A percentile compares a stretch with the other conserved stretches of the same genome.
Evolutionary conservation across 1,140 invertebrate species (phyloP).

Genomic region (Brachionus manjavacas): DNA sequence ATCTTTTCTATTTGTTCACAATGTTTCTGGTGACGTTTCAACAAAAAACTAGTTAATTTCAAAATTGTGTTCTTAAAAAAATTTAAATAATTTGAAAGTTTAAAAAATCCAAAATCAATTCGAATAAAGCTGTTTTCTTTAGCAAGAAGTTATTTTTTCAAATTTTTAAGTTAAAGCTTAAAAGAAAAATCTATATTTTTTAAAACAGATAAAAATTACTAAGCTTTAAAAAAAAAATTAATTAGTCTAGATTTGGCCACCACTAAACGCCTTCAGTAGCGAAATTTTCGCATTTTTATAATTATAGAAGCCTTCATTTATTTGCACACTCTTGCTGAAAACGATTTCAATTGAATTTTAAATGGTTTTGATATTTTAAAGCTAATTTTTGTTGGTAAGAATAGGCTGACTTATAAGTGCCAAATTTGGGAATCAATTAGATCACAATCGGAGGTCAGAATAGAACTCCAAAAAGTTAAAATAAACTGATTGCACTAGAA

Average conservation of each 20-base stretch:
- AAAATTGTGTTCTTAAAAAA: not conserved
- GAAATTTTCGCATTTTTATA: not conserved
- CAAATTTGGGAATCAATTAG: not conserved
- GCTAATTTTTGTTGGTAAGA: not conserved
- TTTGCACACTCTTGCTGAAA: not conserved
- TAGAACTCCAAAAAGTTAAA: not conserved
- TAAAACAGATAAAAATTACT: no score
- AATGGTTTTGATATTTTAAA: not conserved
- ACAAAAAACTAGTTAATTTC: not conserved
- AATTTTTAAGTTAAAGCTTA: not conserved
- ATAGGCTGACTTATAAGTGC: not conserved
- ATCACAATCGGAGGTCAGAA: not conserved
- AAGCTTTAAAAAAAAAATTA: not conserved
- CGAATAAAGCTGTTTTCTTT: not conserved
- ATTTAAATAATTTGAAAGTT: not conserved
- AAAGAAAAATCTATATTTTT: no score
- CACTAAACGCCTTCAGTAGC: not conserved
- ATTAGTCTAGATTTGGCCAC: not conserved
- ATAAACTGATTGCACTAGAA: not conserved
- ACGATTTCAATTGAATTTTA: not conserved
- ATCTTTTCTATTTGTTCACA: not conserved
- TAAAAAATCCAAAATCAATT: not conserved
- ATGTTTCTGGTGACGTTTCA: not conserved
- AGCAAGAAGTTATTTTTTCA: not conserved
- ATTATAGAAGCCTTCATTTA: not conserved